Conservation (phyloP, 1,140 invertebrate species). For the Brachionus calyciflorus region DNA sequence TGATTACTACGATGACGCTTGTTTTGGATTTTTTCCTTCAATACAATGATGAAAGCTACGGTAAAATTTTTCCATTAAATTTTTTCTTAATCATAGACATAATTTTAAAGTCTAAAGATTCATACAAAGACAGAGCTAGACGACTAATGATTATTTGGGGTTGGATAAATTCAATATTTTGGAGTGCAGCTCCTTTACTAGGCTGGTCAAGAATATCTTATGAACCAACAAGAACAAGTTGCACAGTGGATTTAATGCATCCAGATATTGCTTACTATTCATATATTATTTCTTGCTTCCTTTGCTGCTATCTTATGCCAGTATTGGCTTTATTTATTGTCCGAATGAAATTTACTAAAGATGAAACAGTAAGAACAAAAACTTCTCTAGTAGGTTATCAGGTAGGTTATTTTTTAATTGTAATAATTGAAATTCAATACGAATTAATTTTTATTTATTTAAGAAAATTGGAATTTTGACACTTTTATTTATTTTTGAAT, state of each 20-base stretch:
- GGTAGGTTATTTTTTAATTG: neutral
- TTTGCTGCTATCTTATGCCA: conserved; percentile 40
- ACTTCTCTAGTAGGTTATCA: neutral
- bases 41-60: neutral
- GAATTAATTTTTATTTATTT: conserved; percentile 17
- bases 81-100: no score
- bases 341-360: neutral
- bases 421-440: neutral
- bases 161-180: conserved; percentile 39
- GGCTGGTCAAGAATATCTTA: conserved; percentile 39
- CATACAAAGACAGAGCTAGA: neutral
- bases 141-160: conserved; percentile 24
- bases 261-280: conserved; percentile 11
- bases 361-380: neutral
- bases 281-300: conserved; percentile 33
- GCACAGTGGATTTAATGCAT: conserved; percentile 41
- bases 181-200: conserved; percentile 17
- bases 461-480: conserved; percentile 20
- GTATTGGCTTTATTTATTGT: neutral
- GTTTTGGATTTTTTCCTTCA: conserved; percentile 5
- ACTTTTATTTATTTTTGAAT: conserved; percentile 34
- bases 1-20: conserved; percentile 26
- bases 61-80: no score
- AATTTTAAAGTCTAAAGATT: no score
- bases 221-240: conserved; percentile 30